A percentile compares a stretch with the other conserved stretches of the same genome.
These are phyloP conservation scores for Psittacara wagleri DNA, from an alignment of 2,113 vertebrate species.

Conservation along the genomic window DNA sequence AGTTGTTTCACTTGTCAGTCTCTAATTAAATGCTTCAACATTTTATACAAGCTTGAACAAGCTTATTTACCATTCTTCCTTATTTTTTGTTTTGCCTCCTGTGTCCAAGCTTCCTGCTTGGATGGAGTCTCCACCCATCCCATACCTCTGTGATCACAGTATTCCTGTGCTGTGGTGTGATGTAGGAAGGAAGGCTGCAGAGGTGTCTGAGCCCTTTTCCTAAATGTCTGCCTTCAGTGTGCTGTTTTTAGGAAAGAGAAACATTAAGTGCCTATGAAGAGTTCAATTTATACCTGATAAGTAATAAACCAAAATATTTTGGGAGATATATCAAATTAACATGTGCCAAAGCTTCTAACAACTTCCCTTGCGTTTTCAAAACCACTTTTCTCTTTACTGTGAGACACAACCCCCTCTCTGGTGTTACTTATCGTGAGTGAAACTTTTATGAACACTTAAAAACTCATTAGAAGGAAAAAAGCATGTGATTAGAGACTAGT, in stretches of 20 bases:
- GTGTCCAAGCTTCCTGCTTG: neutral
- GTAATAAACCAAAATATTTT: neutral
- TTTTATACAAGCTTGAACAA: neutral
- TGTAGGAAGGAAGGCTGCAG: neutral
- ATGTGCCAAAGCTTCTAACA: neutral
- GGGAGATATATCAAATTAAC: neutral
- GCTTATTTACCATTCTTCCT: neutral
- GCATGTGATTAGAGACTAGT: accelerated
- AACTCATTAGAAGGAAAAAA: neutral
- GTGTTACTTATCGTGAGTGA: neutral
- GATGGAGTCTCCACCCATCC: neutral
- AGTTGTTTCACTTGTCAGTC: neutral
- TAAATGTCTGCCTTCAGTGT: neutral
- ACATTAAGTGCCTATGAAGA: neutral
- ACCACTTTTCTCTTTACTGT: neutral
- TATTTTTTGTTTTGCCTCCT: neutral
- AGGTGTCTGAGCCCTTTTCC: neutral
- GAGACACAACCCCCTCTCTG: neutral
- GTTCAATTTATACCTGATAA: neutral
- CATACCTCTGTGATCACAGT: accelerated
- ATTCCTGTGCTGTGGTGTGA: neutral
- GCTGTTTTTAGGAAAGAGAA: neutral
- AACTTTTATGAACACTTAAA: neutral
- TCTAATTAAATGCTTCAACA: neutral
- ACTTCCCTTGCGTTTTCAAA: neutral